phyloP scores from a whole-genome alignment of 2,797 vertebrate species.

The Chrysocyon brachyurus region DNA sequence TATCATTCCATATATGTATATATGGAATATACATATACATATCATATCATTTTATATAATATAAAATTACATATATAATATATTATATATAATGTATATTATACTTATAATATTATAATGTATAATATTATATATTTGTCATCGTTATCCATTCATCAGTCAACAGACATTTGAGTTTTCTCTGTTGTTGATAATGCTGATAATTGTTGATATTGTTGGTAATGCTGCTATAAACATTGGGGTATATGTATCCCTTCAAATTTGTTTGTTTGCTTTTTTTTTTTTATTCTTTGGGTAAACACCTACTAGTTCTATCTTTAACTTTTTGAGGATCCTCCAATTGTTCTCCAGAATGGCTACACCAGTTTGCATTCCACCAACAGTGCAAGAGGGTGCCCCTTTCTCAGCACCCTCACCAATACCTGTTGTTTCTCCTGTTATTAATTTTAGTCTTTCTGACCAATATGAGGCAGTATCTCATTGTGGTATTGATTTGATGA shows the following conservation, averaged over 20 bases:
- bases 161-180: neutral
- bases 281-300: neutral
- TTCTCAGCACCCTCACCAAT: neutral
- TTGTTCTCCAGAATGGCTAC: neutral
- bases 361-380: neutral
- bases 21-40: too few species aligned
- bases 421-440: neutral
- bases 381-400: neutral
- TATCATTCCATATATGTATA: too few species aligned
- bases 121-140: too few species aligned
- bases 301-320: neutral
- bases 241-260: neutral
- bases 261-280: neutral
- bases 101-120: too few species aligned
- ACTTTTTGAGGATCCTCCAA: neutral
- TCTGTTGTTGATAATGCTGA: neutral
- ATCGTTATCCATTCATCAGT: neutral
- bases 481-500: neutral
- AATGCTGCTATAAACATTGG: neutral
- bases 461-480: neutral
- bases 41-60: too few species aligned
- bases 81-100: too few species aligned
- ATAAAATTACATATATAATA: too few species aligned
- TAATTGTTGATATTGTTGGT: neutral
- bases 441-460: neutral